A percentile compares a stretch with the other conserved stretches of the same genome.
These are phyloP conservation scores for Austrolebias charrua DNA, from an alignment of 2,797 vertebrate species.

Conservation along the genomic window DNA sequence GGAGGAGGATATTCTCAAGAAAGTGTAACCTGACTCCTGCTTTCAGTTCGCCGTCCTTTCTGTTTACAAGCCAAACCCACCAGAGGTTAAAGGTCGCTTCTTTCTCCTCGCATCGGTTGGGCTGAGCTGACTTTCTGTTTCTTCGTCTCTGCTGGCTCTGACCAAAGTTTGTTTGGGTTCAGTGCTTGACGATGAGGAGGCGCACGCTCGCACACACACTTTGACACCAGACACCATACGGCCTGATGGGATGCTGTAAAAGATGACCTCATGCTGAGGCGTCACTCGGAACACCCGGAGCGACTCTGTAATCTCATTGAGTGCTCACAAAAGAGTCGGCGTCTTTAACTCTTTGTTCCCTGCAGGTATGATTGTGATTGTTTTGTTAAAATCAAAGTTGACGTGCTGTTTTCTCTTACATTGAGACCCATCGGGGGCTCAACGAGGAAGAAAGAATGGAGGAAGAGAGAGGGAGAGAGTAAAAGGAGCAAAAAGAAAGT, in stretches of 20 bases:
- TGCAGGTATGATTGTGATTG: slow-evolving; percentile 49
- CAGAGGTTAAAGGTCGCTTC: slow-evolving; percentile 63
- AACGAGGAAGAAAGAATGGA: neutral
- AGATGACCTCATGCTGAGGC: slow-evolving; percentile 50
- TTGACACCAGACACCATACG: slow-evolving; percentile 27
- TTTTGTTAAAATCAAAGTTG: neutral
- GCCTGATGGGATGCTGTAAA: slow-evolving; percentile 39
- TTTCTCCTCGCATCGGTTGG: slow-evolving; percentile 26
- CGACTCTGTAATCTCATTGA: slow-evolving; percentile 23
- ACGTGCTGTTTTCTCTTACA: neutral
- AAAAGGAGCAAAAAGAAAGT: slow-evolving; percentile 21
- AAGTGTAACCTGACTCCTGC: slow-evolving; percentile 75
- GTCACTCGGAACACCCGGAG: slow-evolving; percentile 35
- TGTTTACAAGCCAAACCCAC: slow-evolving; percentile 63
- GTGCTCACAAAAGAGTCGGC: slow-evolving; percentile 22
- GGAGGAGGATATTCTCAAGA: slow-evolving; percentile 21
- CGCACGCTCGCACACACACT: slow-evolving; percentile 8
- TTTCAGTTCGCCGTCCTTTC: slow-evolving; percentile 71
- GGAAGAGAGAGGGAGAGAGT: slow-evolving; percentile 27
- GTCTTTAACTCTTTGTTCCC: slow-evolving; percentile 47
- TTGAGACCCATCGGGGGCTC: neutral
- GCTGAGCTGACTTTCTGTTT: slow-evolving; percentile 72
- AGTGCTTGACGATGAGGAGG: slow-evolving; percentile 46
- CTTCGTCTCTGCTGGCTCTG: slow-evolving; percentile 59
- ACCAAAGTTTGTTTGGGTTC: slow-evolving; percentile 68